Evolutionary conservation across 2,888 invertebrate species (phyloP).

Genomic region (Drosophila neotestacea): DNA sequence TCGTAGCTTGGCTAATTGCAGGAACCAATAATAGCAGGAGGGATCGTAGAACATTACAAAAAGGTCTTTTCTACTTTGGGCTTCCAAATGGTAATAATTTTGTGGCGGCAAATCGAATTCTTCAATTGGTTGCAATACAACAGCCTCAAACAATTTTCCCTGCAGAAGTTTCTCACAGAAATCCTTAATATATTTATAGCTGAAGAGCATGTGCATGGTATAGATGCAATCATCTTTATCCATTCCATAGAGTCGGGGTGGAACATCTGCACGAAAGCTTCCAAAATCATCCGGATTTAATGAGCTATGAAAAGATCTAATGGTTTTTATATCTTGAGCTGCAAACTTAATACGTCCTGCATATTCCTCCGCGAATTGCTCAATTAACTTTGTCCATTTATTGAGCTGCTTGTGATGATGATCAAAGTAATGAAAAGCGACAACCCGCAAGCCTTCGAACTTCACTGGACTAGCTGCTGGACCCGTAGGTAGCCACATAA

Average conservation of each 20-base stretch:
- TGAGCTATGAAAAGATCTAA: slow-evolving; percentile 20
- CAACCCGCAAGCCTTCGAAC: slow-evolving; percentile 20
- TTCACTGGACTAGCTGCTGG: background rate
- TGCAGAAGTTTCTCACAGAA: slow-evolving; percentile 47
- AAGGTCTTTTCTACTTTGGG: slow-evolving; percentile 22
- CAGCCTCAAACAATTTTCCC: slow-evolving; percentile 39
- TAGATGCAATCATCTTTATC: slow-evolving; percentile 38
- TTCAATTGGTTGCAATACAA: slow-evolving; percentile 18
- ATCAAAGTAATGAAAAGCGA: slow-evolving; percentile 37
- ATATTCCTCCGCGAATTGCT: slow-evolving; percentile 34
- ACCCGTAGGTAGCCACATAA: background rate
- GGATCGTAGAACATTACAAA: slow-evolving; percentile 54
- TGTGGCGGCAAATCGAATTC: slow-evolving; percentile 18
- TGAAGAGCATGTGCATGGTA: slow-evolving; percentile 55
- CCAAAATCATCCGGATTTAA: slow-evolving; percentile 32
- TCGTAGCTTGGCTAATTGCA: slow-evolving; percentile 41
- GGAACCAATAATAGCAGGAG: slow-evolving; percentile 40
- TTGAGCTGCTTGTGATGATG: slow-evolving; percentile 3
- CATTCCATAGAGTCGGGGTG: slow-evolving; percentile 47
- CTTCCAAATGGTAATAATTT: slow-evolving; percentile 40
- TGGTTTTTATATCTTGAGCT: slow-evolving; percentile 31
- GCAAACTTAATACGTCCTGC: slow-evolving; percentile 24
- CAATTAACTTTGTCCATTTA: slow-evolving; percentile 38
- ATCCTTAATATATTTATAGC: slow-evolving; percentile 44
- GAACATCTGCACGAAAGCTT: slow-evolving; percentile 35